These are phyloP conservation scores for Chanos chanos DNA, from an alignment of 2,797 vertebrate species.

Conservation along the genomic window DNA sequence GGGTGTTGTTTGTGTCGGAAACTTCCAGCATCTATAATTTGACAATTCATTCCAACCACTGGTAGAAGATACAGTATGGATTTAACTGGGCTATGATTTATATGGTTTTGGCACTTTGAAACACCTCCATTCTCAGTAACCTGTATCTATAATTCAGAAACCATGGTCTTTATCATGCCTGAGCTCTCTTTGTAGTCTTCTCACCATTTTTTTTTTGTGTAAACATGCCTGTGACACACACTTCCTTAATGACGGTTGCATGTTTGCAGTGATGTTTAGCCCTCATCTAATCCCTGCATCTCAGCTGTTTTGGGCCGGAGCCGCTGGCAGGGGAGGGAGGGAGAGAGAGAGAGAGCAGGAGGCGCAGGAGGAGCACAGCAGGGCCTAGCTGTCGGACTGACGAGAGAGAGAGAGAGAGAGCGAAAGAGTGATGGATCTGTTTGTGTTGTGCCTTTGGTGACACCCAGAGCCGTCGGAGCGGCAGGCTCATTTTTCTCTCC, in stretches of 20 bases:
- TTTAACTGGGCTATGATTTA: too few species aligned
- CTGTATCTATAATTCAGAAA: too few species aligned
- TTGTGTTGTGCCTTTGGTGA: conserved; percentile 24
- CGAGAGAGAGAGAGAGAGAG: neutral
- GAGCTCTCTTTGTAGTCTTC: too few species aligned
- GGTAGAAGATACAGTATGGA: too few species aligned
- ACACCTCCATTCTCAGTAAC: too few species aligned
- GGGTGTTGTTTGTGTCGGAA: too few species aligned
- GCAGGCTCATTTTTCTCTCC: neutral
- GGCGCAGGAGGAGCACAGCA: conserved; percentile 20
- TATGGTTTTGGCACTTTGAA: too few species aligned
- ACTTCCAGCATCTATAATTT: too few species aligned
- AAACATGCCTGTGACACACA: neutral
- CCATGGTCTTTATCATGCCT: too few species aligned
- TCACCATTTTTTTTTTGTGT: too few species aligned
- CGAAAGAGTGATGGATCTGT: conserved; percentile 24
- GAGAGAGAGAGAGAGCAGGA: neutral
- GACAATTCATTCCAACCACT: too few species aligned
- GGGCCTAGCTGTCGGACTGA: conserved; percentile 16
- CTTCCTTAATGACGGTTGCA: neutral
- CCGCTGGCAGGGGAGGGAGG: neutral
- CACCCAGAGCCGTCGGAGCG: neutral
- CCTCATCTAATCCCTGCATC: neutral
- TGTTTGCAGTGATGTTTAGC: neutral
- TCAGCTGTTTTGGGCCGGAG: conserved; percentile 3